Conservation (phyloP, 2,113 vertebrate species). For the Ciconia boyciana region DNA sequence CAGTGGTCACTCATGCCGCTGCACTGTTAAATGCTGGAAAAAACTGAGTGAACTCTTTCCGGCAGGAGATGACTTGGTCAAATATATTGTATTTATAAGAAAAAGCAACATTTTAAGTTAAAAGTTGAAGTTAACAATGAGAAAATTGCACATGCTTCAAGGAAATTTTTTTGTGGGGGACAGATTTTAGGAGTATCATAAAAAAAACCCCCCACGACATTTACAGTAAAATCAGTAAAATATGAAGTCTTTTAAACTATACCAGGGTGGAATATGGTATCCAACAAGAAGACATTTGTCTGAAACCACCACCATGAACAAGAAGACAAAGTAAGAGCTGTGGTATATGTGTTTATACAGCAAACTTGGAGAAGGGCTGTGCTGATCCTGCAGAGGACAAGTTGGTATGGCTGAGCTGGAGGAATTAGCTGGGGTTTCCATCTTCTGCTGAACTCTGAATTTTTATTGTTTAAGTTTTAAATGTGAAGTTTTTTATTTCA, state of each 20-base stretch:
- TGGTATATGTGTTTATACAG: background rate
- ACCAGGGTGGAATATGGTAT: background rate
- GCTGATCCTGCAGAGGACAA: background rate
- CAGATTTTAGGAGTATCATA: background rate
- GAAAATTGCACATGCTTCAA: background rate
- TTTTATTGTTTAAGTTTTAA: background rate
- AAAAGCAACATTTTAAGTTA: background rate
- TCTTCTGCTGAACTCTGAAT: background rate
- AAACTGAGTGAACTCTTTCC: background rate
- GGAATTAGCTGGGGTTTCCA: background rate
- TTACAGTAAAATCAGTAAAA: background rate
- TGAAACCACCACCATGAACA: background rate
- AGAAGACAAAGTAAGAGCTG: background rate
- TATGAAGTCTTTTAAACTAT: background rate
- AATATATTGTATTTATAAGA: background rate
- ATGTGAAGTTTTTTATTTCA: background rate
- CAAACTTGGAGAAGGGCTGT: background rate
- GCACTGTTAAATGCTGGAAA: background rate
- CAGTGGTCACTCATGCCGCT: background rate
- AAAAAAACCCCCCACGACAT: background rate
- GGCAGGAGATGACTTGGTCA: background rate
- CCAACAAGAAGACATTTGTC: background rate
- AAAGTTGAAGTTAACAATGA: background rate
- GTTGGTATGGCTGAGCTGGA: background rate
- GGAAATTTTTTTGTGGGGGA: rapidly evolving